Evolutionary conservation across 2,113 vertebrate species (phyloP), one percentile per base, ranked within the genome.

Genomic region (Myxocyprinus asiaticus): DNA sequence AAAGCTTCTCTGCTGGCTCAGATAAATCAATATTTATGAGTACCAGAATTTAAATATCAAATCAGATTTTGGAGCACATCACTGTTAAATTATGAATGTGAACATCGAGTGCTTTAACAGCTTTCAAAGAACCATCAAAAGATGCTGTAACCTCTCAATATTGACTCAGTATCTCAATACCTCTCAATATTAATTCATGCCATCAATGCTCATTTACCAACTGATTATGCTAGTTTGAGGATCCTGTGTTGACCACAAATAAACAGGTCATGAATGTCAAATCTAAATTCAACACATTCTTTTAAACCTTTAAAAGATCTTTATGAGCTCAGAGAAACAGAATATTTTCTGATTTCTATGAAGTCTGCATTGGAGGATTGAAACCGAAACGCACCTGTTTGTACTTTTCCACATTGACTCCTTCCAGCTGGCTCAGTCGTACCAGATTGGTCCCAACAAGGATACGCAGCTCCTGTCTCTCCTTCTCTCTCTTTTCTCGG

Each of bases 381-480:
- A 65, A 62, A 12, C 11, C 3, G 43, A 50, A 74, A 83, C 83
- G 9, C 4, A 93, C 97, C 96, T 99, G 97, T 86, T 98, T 99
- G 78, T 98, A 99, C 80, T 98, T 93, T 9, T 99, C 98, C 89
- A 98, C 97, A 8, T 98, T 98, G 77, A 99, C 98, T 0, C 98
- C 98, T 88, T 99, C 98, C 88, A 99, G 88, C 72, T 99, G 98
- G 78, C 98, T 99, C 71, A 99, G 96, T 12, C 97, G 96, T 51
- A 99, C 98, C 6, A 99, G 90, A 87, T 99, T 99, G 81, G 98
- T 99, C 48, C 98, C 98, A 58, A 99, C 98, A 0, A 99, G 88
- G 86, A 99, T 99, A 56, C 98, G 90, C 47, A 99, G 92, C 10
- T 99, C 98, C 77, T 99, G 98, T 62, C 98, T 91, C 78, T 99